Conservation (phyloP, 1,140 invertebrate species). For the Rhopalosiphum padi region DNA sequence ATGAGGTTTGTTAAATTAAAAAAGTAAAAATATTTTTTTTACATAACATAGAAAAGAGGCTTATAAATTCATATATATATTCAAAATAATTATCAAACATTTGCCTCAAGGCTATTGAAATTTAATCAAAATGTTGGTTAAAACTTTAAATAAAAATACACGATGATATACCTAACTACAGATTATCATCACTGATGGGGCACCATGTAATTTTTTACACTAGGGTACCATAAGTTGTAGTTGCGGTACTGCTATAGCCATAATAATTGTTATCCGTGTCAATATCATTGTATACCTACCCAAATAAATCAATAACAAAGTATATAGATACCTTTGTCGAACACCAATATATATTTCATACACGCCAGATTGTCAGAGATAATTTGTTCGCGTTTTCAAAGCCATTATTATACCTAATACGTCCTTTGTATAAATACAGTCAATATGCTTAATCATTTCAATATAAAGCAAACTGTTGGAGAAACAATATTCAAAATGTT, state of each 20-base stretch:
- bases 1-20: no score
- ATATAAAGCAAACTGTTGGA: neutral
- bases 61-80: no score
- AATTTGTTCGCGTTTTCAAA: neutral
- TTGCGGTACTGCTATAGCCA: neutral
- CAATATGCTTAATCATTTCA: neutral
- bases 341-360: neutral
- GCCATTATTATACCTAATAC: neutral
- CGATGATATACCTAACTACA: no score
- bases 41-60: no score
- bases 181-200: no score
- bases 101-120: no score
- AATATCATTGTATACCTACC: neutral
- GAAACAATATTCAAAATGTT: constrained; percentile 29
- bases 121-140: no score
- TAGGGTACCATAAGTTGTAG: no score
- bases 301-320: constrained; percentile 3
- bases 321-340: neutral
- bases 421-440: neutral
- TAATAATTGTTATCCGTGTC: neutral
- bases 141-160: no score
- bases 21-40: no score
- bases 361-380: constrained; percentile 26
- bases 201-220: no score
- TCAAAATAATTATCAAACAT: no score